Percentiles rank a stretch among this genome's conserved stretches.
Evolutionary conservation across 2,113 vertebrate genomes (phyloP).

Genomic region (Ibidorhyncha struthersii): DNA sequence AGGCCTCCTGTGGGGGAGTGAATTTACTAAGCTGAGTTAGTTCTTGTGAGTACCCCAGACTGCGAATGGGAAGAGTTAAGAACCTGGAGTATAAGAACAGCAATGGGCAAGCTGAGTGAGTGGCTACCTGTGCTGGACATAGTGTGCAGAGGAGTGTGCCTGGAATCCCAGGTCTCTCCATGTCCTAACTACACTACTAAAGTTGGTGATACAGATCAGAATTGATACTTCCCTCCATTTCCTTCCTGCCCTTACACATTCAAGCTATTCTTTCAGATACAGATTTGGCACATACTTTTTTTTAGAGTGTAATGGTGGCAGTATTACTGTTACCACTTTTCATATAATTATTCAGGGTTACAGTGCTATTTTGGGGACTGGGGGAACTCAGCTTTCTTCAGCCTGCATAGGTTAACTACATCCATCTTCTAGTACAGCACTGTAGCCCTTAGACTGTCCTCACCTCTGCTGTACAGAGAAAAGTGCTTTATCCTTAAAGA

Average conservation of each 20-base stretch:
- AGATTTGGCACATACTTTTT: neutral
- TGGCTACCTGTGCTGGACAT: neutral
- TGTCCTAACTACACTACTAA: neutral
- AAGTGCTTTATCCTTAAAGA: neutral
- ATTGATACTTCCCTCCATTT: neutral
- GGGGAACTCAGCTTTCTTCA: neutral
- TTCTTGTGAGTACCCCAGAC: neutral
- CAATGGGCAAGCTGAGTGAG: neutral
- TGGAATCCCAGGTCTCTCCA: neutral
- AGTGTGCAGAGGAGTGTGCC: neutral
- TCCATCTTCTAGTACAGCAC: neutral
- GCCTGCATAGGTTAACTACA: neutral
- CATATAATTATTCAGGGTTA: neutral
- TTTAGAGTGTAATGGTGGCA: neutral
- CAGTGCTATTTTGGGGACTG: neutral
- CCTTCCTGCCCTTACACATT: neutral
- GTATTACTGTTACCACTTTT: neutral
- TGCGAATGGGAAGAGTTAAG: neutral
- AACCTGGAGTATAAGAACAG: neutral
- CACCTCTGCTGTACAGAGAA: neutral
- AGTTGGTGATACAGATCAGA: neutral
- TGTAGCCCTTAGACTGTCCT: neutral
- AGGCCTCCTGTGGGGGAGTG: neutral
- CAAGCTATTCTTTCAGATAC: neutral
- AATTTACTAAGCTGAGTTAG: neutral